These are phyloP conservation scores for Cancer borealis DNA, from an alignment of 2,888 invertebrate genomes.

Conservation along the genomic window DNA sequence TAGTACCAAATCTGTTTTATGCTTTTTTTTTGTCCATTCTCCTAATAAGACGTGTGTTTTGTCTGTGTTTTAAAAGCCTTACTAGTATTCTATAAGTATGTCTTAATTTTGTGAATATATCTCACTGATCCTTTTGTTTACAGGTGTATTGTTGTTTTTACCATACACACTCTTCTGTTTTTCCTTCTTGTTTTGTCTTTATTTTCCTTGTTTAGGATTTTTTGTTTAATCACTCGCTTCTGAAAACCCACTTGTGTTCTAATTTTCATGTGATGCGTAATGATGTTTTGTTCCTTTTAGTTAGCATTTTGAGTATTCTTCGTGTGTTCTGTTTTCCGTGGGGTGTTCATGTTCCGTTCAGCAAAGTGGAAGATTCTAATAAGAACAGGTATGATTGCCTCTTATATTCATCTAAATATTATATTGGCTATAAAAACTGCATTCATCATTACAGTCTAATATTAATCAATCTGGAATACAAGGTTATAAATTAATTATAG, in stretches of 20 bases:
- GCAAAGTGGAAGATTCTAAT: neutral
- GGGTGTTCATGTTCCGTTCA: neutral
- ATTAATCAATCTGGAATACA: neutral
- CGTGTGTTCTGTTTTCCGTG: neutral
- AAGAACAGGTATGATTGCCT: neutral
- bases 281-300: neutral
- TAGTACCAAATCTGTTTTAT: neutral
- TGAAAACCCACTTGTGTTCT: neutral
- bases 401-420: neutral
- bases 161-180: neutral
- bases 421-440: neutral
- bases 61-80: neutral
- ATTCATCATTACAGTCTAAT: neutral
- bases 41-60: neutral
- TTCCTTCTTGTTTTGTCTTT: slow-evolving; percentile 2
- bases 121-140: slow-evolving; percentile 1
- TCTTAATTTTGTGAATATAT: neutral
- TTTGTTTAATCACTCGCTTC: too few relatives aligned
- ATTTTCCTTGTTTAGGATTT: neutral
- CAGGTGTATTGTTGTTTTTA: neutral
- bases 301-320: neutral
- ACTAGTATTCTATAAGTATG: neutral
- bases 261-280: neutral
- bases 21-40: neutral
- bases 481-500: neutral